Percentiles rank a stretch among this genome's conserved stretches.
These are phyloP conservation scores for Tragelaphus oryx DNA, from an alignment of 2,797 vertebrate species.

Conservation along the genomic window DNA sequence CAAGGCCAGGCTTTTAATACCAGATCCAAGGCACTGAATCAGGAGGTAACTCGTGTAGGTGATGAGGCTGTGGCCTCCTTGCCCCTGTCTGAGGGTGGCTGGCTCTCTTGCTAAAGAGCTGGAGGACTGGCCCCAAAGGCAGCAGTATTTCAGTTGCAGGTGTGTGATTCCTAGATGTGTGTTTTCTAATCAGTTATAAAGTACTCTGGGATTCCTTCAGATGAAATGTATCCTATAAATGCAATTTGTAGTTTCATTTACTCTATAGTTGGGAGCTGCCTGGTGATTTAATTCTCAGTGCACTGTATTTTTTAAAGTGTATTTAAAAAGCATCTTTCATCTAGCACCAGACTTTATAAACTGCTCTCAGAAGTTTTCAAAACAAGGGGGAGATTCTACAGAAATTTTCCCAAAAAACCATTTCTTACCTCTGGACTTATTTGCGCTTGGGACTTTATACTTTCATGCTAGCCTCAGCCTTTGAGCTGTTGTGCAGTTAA, in stretches of 20 bases:
- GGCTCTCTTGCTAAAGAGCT: neutral
- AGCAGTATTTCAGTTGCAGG: neutral
- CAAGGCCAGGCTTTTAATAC: neutral
- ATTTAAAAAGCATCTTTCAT: constrained; percentile 23
- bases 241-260: constrained; percentile 54
- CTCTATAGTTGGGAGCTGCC: neutral
- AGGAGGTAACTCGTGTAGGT: neutral
- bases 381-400: neutral
- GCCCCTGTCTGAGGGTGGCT: neutral
- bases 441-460: neutral
- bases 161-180: neutral
- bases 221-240: constrained; percentile 41
- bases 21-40: neutral
- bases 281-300: constrained; percentile 40
- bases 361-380: constrained; percentile 1
- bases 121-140: neutral
- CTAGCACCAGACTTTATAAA: neutral
- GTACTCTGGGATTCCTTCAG: neutral
- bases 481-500: neutral
- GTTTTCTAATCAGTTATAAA: constrained; percentile 40
- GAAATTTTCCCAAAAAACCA: neutral
- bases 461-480: neutral
- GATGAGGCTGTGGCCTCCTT: neutral
- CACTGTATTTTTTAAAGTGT: constrained; percentile 40
- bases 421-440: neutral